Evolutionary conservation across 2,113 vertebrate genomes (phyloP).

Genomic region (Plecotus auritus): DNA sequence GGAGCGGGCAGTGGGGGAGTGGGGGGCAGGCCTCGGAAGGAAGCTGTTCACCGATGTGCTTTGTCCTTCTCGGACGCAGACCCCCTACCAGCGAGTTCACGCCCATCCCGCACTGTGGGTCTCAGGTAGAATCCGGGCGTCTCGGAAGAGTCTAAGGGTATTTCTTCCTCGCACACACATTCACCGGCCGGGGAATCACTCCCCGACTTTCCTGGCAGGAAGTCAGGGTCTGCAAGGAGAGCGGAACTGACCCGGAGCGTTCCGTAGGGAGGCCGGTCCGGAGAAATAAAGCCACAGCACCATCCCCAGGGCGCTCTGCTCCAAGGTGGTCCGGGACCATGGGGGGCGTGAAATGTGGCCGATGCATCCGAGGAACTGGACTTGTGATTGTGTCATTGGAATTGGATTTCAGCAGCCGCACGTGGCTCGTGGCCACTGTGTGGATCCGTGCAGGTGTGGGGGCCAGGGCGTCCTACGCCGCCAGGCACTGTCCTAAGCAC

Average conservation of each 20-base stretch:
- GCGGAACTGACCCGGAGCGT: fast-evolving
- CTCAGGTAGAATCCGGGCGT: background rate
- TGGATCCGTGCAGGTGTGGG: fast-evolving
- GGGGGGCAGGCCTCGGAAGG: background rate
- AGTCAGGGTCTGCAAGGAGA: background rate
- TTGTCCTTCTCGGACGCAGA: background rate
- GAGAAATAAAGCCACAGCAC: background rate
- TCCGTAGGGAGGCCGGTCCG: fast-evolving
- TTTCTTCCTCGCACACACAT: background rate
- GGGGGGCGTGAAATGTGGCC: too few relatives aligned
- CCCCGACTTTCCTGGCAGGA: background rate
- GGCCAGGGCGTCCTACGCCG: fast-evolving
- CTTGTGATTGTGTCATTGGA: background rate
- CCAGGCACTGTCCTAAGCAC: too few relatives aligned
- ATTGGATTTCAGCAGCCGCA: background rate
- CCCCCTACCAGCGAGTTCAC: too few relatives aligned
- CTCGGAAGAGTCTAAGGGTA: background rate
- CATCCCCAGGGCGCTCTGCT: fast-evolving
- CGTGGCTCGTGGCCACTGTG: fast-evolving
- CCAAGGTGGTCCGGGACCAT: fast-evolving
- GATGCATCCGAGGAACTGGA: fast-evolving
- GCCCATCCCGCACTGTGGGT: background rate
- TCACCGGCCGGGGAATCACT: too few relatives aligned
- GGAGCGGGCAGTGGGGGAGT: too few relatives aligned
- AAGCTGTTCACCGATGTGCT: background rate